phyloP scores from a whole-genome alignment of 2,113 vertebrate species.

The Bos javanicus region DNA sequence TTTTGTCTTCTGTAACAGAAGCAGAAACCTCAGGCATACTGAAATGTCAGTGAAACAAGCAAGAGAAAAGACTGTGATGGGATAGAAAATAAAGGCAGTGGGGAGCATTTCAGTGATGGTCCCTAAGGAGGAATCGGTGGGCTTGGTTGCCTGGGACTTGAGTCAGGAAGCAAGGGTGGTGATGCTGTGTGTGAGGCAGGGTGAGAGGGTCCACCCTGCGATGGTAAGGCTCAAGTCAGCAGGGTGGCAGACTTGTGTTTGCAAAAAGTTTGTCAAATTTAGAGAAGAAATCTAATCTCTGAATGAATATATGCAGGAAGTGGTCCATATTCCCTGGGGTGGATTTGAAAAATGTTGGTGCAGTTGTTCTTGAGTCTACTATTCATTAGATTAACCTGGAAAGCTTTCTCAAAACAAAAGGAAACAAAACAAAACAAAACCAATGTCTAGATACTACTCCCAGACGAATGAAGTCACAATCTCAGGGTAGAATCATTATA shows the following conservation, averaged over 20 bases:
- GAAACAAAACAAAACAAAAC: not conserved
- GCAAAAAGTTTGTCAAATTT: not conserved
- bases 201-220: accelerated
- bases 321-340: not conserved
- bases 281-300: not conserved
- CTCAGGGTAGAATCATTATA: not conserved
- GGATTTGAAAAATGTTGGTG: not conserved
- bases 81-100: not conserved
- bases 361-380: not conserved
- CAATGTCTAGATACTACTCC: not conserved
- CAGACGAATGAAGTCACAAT: not conserved
- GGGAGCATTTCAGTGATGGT: not conserved
- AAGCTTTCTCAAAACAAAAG: not conserved
- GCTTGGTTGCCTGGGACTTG: not conserved
- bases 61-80: not conserved
- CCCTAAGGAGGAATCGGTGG: not conserved
- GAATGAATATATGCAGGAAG: not conserved
- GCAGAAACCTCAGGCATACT: not conserved
- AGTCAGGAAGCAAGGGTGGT: accelerated
- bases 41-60: not conserved
- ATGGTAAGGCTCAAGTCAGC: not conserved
- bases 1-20: not conserved
- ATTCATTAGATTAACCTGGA: not conserved
- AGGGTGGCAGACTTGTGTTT: not conserved
- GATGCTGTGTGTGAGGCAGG: accelerated